These are phyloP conservation scores for Bellardia pandia DNA, from an alignment of 2,888 invertebrate species.

Conservation along the genomic window DNA sequence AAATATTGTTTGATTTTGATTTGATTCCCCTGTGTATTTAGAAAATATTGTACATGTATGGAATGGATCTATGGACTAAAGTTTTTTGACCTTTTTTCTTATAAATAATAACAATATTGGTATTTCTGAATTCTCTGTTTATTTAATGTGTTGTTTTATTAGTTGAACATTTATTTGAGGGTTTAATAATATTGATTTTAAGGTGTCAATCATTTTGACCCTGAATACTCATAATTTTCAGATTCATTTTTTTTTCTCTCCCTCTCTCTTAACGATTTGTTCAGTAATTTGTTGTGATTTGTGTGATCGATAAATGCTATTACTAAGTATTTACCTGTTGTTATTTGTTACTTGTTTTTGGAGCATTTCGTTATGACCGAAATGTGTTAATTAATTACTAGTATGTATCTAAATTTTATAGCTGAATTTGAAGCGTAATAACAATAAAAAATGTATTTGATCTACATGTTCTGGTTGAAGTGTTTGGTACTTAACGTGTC, in stretches of 20 bases:
- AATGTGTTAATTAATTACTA: constrained; percentile 67
- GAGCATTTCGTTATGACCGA: background rate
- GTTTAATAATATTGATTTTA: constrained; percentile 19
- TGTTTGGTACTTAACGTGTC: background rate
- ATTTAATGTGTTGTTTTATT: background rate
- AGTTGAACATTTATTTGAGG: constrained; percentile 1
- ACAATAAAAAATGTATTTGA: constrained; percentile 12
- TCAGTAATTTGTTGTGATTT: background rate
- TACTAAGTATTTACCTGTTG: background rate
- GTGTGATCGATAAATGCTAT: background rate
- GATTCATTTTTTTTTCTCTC: constrained; percentile 35
- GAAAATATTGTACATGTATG: too few species aligned
- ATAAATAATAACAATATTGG: background rate
- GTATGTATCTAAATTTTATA: constrained; percentile 32
- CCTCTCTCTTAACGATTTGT: background rate
- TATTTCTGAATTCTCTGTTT: background rate
- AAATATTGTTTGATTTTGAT: constrained; percentile 75
- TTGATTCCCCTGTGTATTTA: too few species aligned
- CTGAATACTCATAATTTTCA: constrained; percentile 46
- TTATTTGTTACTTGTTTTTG: background rate
- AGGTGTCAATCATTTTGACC: constrained; percentile 66
- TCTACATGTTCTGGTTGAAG: constrained; percentile 38
- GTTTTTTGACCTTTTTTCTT: constrained; percentile 49
- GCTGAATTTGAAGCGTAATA: constrained; percentile 41
- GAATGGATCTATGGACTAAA: background rate